Percentiles rank a stretch among this genome's conserved stretches.
Evolutionary conservation across 2,888 invertebrate species (phyloP).

Genomic region (Mellilla xanthometata): DNA sequence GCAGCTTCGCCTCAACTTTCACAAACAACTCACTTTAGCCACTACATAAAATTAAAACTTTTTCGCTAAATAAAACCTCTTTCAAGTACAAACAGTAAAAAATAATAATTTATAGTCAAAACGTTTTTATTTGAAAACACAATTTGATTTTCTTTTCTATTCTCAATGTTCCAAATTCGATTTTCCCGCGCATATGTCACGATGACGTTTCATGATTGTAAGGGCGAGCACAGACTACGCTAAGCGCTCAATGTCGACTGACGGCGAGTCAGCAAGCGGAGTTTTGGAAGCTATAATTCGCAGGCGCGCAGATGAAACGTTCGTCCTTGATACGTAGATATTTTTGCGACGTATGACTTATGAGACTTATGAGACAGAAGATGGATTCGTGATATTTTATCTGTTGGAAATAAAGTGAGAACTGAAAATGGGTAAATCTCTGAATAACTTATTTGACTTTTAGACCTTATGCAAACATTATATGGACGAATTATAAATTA

Average conservation of each 20-base stretch:
- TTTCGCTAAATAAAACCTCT: not conserved
- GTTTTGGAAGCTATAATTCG: constrained; percentile 19
- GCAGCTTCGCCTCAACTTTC: constrained; percentile 10
- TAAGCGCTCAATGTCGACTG: constrained; percentile 45
- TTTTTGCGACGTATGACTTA: constrained; percentile 2
- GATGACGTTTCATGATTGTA: constrained; percentile 31
- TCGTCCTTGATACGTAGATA: constrained; percentile 10
- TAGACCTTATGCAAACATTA: too few relatives aligned
- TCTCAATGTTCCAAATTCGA: too few relatives aligned
- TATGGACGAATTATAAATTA: too few relatives aligned
- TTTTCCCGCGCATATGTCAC: constrained; percentile 36
- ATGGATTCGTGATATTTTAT: too few relatives aligned
- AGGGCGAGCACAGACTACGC: constrained; percentile 44
- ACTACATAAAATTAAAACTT: constrained; percentile 1
- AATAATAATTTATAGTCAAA: constrained; percentile 7
- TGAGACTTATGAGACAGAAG: not conserved
- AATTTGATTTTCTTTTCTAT: not conserved
- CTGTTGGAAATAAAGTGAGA: too few relatives aligned
- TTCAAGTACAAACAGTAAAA: constrained; percentile 21
- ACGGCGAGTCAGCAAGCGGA: not conserved
- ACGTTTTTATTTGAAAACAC: not conserved
- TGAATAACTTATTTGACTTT: too few relatives aligned
- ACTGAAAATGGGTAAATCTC: too few relatives aligned
- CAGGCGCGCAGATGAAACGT: constrained; percentile 42
- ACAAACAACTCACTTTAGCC: constrained; percentile 13